A percentile compares a stretch with the other conserved stretches of the same genome.
Conservation (phyloP, 2,113 vertebrate species). For the Tragelaphus scriptus region DNA sequence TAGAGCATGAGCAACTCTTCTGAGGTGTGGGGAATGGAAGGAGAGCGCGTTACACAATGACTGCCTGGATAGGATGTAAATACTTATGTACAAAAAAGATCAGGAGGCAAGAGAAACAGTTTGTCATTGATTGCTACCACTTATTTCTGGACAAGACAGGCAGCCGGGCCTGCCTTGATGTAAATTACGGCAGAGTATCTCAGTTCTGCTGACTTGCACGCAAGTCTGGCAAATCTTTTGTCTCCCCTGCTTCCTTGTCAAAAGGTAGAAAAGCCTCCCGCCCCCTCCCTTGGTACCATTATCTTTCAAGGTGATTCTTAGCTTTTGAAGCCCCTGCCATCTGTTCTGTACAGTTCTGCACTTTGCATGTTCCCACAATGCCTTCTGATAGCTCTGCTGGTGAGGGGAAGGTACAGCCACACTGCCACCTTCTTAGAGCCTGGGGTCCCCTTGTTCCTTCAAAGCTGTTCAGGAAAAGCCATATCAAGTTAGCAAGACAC, state of each 20-base stretch:
- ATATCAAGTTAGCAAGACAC: background rate
- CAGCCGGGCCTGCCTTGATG: constrained; percentile 4
- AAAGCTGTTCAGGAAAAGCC: background rate
- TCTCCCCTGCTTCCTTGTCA: constrained; percentile 39
- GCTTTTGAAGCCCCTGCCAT: constrained; percentile 48
- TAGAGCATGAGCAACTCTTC: background rate
- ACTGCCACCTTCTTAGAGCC: background rate
- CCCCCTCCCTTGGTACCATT: background rate
- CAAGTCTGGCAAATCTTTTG: constrained; percentile 39
- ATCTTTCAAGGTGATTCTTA: constrained; percentile 53
- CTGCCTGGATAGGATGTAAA: background rate
- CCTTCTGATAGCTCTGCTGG: background rate
- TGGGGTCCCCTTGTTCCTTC: background rate
- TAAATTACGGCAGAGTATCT: background rate
- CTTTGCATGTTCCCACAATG: constrained; percentile 40
- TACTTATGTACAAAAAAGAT: background rate
- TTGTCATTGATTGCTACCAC: constrained; percentile 35
- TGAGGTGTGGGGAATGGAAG: background rate
- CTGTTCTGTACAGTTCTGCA: background rate
- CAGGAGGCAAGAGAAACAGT: background rate
- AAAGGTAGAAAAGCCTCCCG: background rate
- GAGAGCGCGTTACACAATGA: background rate
- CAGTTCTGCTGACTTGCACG: background rate
- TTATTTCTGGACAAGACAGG: constrained; percentile 49
- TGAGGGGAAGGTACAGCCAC: background rate